Base-by-base conservation (phyloP, 2,113 vertebrate genomes). In the Psilopogon haemacephalus region DNA sequence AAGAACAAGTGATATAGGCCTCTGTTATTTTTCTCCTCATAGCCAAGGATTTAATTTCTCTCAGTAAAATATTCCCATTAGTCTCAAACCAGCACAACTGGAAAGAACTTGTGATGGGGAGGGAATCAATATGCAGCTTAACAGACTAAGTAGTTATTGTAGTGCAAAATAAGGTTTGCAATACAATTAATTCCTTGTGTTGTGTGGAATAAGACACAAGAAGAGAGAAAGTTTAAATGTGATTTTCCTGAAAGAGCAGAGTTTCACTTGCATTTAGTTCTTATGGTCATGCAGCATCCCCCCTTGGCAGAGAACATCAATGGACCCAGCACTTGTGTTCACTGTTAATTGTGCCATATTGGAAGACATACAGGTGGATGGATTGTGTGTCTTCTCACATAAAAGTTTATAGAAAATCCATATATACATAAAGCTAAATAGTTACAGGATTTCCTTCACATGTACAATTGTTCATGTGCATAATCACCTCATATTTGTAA, bases 101-200 rank as follows among this genome's bases (percentile, higher is more conserved):
- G 33, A 74, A 67, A 5, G 0, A 33, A 18, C 60, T 80, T 58
- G 46, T 76, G 73, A 63, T 67, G 48, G 59, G 82, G 63, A 33
- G 69, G 72, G 63, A 80, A 93, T 84, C 91, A 89, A 89, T 80
- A 85, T 89, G 52, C 40, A 28, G 54, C 13, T 79, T 84, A 89
- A 84, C 63, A 86, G 82, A 21, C 40, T 84, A 84, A 91, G 76
- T 48, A 76, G 52, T 60, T 86, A 74, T 79, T 68, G 64, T 50
- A 64, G 52, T 65, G 44, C 91, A 91, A 86, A 77, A 67, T 86
- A 83, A 73, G 68, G 33, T 84, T 71, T 76, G 69, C 48, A 24
- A 11, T 52, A 30, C 38, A 68, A 89, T 83, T 14, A 67, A 86
- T 71, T 63, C 30, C 48, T 65, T 27, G 48, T 60, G n/a, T 28